Evolutionary conservation across 2,888 invertebrate genomes (phyloP), one percentile per base, ranked within the genome.

Genomic region (Drosophila maculinotata): DNA sequence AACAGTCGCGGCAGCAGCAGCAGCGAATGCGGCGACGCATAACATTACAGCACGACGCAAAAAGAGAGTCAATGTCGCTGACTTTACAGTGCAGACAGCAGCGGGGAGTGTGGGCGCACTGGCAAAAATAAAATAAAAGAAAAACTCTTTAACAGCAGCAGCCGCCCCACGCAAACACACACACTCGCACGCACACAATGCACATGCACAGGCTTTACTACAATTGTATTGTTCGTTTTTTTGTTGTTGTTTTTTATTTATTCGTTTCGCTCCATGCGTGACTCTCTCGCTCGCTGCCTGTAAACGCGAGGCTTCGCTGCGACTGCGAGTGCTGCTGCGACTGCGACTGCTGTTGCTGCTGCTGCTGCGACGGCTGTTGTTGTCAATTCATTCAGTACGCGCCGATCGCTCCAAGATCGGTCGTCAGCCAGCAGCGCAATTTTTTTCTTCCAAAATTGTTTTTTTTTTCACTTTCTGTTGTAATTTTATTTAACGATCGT

Each of bases 321-420:
- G 23, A 75, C 30, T 44, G 71, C 39, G 41, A 63, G 60, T 57
- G 74, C 47, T 41, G 69, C 53, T 58, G 62, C 59, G 48, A 51
- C 64, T 59, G 63, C 51, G 41, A 47, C 31, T 49, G 76, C 51
- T 51, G 59, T 60, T 62, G 76, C 58, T 49, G 41, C 15, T 36
- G 79, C 58, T 42, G 66, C 62, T 54, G 71, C 63, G 52, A 68
- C 73, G 52, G 58, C 39, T 53, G 64, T 49, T 53, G 84, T 68
- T 79, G 83, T 74, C 84, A 81, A 66, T 79, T 79, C 85, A 81
- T 87, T 87, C 80, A 78, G 80, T 78, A 71, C 73, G 81, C 81
- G 83, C 72, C 84, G 81, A 87, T 81, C 80, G 78, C 72, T 84
- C 65, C 58, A 76, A 84, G 87, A 87, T 87, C 85, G 85, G 84